A percentile compares a stretch with the other conserved stretches of the same genome.
These are phyloP conservation scores for Eubasilissa regina DNA, from an alignment of 1,140 invertebrate genomes.

Conservation along the genomic window DNA sequence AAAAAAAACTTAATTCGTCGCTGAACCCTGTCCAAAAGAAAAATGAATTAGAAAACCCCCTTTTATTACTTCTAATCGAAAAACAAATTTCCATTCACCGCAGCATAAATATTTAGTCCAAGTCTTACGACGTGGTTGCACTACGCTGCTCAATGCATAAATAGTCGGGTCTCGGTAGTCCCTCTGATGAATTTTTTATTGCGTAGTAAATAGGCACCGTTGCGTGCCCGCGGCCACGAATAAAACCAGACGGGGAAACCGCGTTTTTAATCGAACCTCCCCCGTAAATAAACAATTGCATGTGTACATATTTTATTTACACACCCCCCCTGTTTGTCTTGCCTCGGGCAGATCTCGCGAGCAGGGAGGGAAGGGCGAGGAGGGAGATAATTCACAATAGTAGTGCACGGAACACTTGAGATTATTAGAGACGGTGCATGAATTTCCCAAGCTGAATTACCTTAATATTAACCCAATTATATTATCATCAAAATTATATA, in stretches of 20 bases:
- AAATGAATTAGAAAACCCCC: no score
- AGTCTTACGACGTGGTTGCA: background rate
- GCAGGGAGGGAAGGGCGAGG: background rate
- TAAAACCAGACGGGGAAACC: slow-evolving; percentile 31
- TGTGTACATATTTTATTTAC: slow-evolving; percentile 56
- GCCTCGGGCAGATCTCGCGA: slow-evolving; percentile 29
- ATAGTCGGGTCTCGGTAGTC: slow-evolving; percentile 9
- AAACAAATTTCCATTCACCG: background rate
- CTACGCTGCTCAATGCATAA: background rate
- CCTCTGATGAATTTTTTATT: slow-evolving; percentile 56
- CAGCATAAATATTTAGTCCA: background rate
- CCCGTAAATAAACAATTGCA: slow-evolving; percentile 58
- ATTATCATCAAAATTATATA: no score
- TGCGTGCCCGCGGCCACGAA: slow-evolving; percentile 49
- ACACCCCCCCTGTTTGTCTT: slow-evolving; percentile 43
- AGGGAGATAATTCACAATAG: slow-evolving; percentile 34
- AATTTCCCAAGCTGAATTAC: no score
- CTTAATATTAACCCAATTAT: no score
- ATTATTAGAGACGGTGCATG: background rate
- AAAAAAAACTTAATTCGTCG: no score
- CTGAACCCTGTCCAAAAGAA: no score
- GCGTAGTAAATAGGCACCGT: slow-evolving; percentile 48
- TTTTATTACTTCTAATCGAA: no score
- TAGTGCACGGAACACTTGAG: slow-evolving; percentile 2
- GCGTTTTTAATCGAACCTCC: slow-evolving; percentile 57